Evolutionary conservation across 2,113 vertebrate species (phyloP).

Genomic region (Nipponia nippon): DNA sequence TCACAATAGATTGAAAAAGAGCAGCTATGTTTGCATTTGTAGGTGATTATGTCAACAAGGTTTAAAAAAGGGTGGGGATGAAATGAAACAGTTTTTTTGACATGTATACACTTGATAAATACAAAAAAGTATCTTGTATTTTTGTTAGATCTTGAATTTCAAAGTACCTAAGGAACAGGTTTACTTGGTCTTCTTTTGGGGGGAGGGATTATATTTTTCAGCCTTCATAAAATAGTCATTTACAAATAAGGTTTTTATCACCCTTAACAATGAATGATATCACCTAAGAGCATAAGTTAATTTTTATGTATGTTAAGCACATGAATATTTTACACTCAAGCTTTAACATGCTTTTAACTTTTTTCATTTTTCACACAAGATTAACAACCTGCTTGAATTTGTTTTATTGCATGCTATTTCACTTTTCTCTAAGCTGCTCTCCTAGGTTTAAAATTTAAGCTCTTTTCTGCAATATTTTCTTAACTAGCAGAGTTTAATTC

Average conservation of each 20-base stretch:
- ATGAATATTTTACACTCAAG: constrained; percentile 63
- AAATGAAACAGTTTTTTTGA: not conserved
- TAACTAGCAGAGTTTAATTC: constrained; percentile 40
- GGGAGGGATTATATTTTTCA: not conserved
- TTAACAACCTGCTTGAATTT: constrained; percentile 60
- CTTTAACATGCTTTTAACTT: constrained; percentile 51
- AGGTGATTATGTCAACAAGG: not conserved
- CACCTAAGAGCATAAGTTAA: constrained; percentile 45
- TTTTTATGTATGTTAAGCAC: constrained; percentile 54
- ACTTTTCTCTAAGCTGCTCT: constrained; percentile 58
- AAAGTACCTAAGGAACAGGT: not conserved
- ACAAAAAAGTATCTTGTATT: not conserved
- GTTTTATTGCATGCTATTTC: constrained; percentile 58
- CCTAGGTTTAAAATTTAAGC: constrained; percentile 36
- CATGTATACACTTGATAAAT: not conserved
- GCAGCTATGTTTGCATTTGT: not conserved
- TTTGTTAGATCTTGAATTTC: not conserved
- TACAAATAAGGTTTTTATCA: constrained; percentile 56
- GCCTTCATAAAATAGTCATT: constrained; percentile 53
- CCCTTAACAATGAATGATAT: constrained; percentile 53
- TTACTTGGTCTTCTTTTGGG: not conserved
- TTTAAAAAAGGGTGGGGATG: not conserved
- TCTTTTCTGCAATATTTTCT: constrained; percentile 22
- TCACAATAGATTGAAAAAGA: not conserved
- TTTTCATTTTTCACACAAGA: constrained; percentile 58